Evolutionary conservation across 53 echinoderm and acorn worm genomes (phyloP), one percentile per base, ranked within the genome.

Genomic region (Crossaster papposus): DNA sequence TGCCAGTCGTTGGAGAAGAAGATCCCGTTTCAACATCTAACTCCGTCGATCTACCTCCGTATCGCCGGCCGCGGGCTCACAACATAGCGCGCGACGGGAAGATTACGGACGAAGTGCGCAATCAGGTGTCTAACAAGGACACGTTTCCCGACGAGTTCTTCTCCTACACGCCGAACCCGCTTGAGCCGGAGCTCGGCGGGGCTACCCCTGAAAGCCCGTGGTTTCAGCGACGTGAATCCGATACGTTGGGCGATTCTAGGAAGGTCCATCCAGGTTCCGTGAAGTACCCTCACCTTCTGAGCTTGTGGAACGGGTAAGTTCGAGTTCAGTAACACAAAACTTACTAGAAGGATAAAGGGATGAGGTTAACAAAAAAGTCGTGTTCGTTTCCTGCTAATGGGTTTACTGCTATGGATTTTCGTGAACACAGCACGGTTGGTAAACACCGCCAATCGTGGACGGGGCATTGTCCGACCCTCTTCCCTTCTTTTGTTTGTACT

Each of bases 251-350:
- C 14, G 74, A 73, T 35, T 73, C 74, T 14, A 73, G 74, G 36
- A 73, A 36, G 35, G 74, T 73, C 35, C 74, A 73, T 34, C 74
- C 74, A 24, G 74, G 74, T 17, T 73, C 74, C 34, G 4, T 73
- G 11, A 73, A 73, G 36, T 35, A 14, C 9, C 74, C 74, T 18
- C 74, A 73, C 35, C 33, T 73, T 2, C 74, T 73, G 15, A 73
- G 74, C 74, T 28, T 73, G 36, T 73, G 14, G 14, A 73, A 73
- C 4, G 35, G 22, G 74, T 73, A 73, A 73, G 74, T 73, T 12
- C 26, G 26, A n/a, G n/a, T 23, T 68, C 28, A 11, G 3, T n/a
- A 68, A 26, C 28, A 26, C 3, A n/a, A 68, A 68, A 68, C 28
- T 68, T 1, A 26, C 68, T 7, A 11, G n/a, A n/a, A n/a, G n/a